Conservation (phyloP, 2,888 invertebrate species). For the Diarsia brunnea region DNA sequence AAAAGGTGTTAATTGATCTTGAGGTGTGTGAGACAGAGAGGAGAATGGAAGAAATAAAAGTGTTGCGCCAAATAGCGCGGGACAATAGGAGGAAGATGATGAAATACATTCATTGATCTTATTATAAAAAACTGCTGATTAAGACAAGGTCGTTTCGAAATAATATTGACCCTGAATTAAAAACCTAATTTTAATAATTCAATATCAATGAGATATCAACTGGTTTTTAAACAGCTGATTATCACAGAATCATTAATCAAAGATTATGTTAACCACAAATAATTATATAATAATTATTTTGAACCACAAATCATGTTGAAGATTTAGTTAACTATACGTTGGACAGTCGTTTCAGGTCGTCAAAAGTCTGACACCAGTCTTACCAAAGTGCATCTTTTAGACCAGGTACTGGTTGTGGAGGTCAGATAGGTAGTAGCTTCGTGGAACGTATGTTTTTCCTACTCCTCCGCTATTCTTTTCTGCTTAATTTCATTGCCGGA, state of each 20-base stretch:
- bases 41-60: no score
- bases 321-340: not conserved
- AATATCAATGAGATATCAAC: slow-evolving; percentile 8
- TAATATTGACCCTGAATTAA: slow-evolving; percentile 15
- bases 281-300: not conserved
- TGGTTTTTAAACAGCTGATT: slow-evolving; percentile 33
- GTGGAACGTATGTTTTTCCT: no score
- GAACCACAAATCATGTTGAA: not conserved
- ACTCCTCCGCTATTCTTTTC: no score
- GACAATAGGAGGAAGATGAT: no score
- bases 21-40: no score
- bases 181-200: slow-evolving; percentile 12
- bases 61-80: no score
- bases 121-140: not conserved
- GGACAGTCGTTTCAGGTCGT: not conserved
- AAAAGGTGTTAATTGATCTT: no score
- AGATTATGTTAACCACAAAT: not conserved
- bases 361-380: not conserved
- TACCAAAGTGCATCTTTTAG: not conserved
- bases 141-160: slow-evolving; percentile 7
- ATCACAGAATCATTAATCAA: not conserved
- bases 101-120: not conserved
- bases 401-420: not conserved
- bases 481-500: no score
- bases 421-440: not conserved